phyloP scores from a whole-genome alignment of 2,113 vertebrate genomes.

The Lepisosteus osseus region DNA sequence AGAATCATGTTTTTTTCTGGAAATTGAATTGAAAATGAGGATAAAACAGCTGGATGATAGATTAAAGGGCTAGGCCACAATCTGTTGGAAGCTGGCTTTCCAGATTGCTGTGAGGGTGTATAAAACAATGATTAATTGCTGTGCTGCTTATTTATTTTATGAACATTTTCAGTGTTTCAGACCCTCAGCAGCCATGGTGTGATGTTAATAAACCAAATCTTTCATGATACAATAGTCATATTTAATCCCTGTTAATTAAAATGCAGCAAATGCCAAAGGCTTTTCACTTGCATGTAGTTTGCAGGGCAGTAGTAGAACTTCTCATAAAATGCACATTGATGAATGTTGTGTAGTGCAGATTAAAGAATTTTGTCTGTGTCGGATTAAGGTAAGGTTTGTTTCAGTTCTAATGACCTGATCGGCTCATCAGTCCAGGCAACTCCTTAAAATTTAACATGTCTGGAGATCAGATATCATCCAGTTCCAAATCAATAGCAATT shows the following conservation, averaged over 20 bases:
- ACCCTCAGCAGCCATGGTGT: not conserved
- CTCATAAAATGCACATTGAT: no score
- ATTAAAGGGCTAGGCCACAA: not conserved
- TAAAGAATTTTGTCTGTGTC: no score
- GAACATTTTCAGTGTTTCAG: not conserved
- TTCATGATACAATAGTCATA: not conserved
- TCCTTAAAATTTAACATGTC: no score
- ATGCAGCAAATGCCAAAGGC: not conserved
- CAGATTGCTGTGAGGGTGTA: not conserved
- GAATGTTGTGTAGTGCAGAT: not conserved
- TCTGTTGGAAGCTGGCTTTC: not conserved
- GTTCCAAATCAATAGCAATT: no score
- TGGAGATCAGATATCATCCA: no score
- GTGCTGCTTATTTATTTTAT: not conserved
- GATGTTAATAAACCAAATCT: constrained; percentile 9
- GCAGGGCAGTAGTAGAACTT: not conserved
- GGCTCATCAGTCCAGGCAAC: no score
- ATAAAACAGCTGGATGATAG: not conserved
- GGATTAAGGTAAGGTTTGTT: no score
- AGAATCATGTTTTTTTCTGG: constrained; percentile 3
- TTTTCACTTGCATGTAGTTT: not conserved
- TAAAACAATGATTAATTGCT: constrained; percentile 6
- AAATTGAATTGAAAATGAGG: not conserved
- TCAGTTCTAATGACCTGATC: no score
- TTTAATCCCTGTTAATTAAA: constrained; percentile 17